Base-by-base conservation (phyloP, 2,797 vertebrate genomes). In the Cyclura pinguis region DNA sequence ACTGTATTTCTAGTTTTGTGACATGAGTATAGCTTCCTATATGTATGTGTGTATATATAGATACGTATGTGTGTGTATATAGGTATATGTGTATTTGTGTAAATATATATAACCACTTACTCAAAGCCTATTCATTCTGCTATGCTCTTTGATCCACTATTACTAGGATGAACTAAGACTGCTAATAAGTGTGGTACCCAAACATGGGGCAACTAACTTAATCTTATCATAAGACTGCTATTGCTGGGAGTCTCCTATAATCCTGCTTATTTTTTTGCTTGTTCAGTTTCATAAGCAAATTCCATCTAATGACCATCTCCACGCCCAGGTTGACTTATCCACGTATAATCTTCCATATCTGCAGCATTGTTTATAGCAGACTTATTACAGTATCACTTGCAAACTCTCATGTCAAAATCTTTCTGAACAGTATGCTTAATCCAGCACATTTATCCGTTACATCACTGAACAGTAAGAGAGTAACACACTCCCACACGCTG, bases 151-250 rank as follows among this genome's bases (percentile, higher is more conserved):
- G 73, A 14, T 18, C 47, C 69, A 50, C 42, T 8, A 50, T 12
- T 1, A 0, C 20, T 9, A 16, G 8, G 1, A 47, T n/a, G 35
- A 32, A 38, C 69, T 85, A 77, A 0, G 0, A 1, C 20, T 59
- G 69, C 47, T 50, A 38, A 7, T 52, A 87, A 90, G 16, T 85
- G 32, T 88, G 76, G 80, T 38, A 76, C 87, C 80, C 88, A 80
- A 9, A 80, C 38, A 90, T 88, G 67, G 59, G 92, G 87, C 84
- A 94, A 32, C 80, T 86, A 90, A 2, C 82, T 92, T 92, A 89
- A 64, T 67, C 50, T 57, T 85, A 6, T 55, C 20, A 42, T 42
- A 76, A 1, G 18, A 38, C 27, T 59, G 35, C 59, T 81, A 55
- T 88, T 38, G 0, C 20, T 0, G 42, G 82, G 14, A 50, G 52